These are phyloP conservation scores for Dermolepida albohirtum DNA, from an alignment of 2,888 invertebrate genomes.

Conservation along the genomic window DNA sequence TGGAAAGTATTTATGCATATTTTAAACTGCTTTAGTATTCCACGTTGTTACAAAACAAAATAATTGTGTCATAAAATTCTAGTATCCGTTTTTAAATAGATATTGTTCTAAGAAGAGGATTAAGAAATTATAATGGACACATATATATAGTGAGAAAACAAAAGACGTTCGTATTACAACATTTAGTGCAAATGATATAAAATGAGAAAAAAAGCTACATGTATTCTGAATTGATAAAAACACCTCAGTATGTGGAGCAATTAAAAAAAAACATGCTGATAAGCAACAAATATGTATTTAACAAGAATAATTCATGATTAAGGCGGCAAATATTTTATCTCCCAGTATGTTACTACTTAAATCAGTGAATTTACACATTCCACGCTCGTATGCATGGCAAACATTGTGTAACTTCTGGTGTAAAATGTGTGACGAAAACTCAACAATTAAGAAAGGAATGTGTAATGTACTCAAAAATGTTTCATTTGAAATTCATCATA, in stretches of 20 bases:
- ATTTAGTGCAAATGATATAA: too few relatives aligned
- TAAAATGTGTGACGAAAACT: constrained; percentile 26
- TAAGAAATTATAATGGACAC: too few relatives aligned
- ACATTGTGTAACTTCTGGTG: constrained; percentile 28
- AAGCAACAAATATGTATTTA: constrained; percentile 24
- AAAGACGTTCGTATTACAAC: too few relatives aligned
- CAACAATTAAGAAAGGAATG: constrained; percentile 18
- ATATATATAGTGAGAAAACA: too few relatives aligned
- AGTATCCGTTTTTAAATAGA: too few relatives aligned
- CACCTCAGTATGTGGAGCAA: constrained; percentile 3
- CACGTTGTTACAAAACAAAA: too few relatives aligned
- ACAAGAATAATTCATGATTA: constrained; percentile 34
- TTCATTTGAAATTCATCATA: constrained; percentile 9
- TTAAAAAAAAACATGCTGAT: constrained; percentile 19
- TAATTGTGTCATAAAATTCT: too few relatives aligned
- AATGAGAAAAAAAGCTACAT: too few relatives aligned
- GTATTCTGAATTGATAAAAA: constrained; percentile 14
- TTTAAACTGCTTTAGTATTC: too few relatives aligned
- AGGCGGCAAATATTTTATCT: constrained; percentile 24
- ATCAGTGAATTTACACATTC: constrained; percentile 25
- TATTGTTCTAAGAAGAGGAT: too few relatives aligned
- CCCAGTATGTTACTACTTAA: constrained; percentile 10
- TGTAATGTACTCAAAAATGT: constrained; percentile 19
- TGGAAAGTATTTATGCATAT: too few relatives aligned
- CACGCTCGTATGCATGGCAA: constrained; percentile 16